Conservation (phyloP, 2,113 vertebrate species). For the Camelus dromedarius region DNA sequence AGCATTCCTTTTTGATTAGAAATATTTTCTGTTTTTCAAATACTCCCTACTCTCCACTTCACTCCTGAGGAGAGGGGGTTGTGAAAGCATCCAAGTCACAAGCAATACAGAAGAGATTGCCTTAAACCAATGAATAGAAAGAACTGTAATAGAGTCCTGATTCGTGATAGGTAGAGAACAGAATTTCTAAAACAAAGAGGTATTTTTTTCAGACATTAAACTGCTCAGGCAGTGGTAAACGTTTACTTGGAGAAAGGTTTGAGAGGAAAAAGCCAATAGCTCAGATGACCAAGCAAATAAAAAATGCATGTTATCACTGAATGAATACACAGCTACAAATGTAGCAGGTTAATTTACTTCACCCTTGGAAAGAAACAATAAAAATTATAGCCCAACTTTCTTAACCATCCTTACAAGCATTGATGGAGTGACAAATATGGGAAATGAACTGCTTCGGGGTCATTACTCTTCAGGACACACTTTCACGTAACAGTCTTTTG, state of each 20-base stretch:
- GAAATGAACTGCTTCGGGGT: not conserved
- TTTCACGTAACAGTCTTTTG: not conserved
- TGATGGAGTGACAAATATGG: not conserved
- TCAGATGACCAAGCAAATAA: conserved; percentile 54
- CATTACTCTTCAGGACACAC: not conserved
- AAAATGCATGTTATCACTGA: conserved; percentile 57
- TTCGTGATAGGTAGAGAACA: not conserved
- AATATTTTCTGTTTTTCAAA: not conserved
- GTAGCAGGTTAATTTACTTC: conserved; percentile 34
- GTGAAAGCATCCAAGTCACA: not conserved
- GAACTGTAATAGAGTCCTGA: not conserved
- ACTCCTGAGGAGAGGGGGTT: not conserved
- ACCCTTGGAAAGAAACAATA: conserved; percentile 28
- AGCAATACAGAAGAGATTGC: not conserved
- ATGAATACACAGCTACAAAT: conserved; percentile 53
- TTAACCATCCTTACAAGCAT: not conserved
- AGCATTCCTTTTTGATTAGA: not conserved
- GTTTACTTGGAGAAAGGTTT: conserved; percentile 26
- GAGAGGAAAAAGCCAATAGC: conserved; percentile 1
- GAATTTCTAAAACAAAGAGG: conserved; percentile 29
- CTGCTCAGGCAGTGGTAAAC: not conserved
- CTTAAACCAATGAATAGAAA: not conserved
- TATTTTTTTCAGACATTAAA: not conserved
- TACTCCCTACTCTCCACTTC: not conserved
- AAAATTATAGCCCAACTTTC: not conserved